A percentile compares a stretch with the other conserved stretches of the same genome.
phyloP scores from a whole-genome alignment of 2,888 invertebrate species.

The Pterobdella sp. region DNA sequence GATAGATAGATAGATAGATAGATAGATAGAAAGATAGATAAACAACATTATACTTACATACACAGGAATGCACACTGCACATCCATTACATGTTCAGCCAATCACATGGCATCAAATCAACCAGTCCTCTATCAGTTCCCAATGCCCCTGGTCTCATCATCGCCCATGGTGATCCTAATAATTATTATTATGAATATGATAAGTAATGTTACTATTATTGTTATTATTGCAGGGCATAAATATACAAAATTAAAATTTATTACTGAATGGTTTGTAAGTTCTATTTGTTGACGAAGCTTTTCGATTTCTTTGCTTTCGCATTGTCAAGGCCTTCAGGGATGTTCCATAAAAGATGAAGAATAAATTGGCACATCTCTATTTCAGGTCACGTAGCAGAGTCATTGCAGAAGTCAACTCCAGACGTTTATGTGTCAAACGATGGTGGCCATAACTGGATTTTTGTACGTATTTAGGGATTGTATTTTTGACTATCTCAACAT shows the following conservation, averaged over 20 bases:
- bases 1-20: too few relatives aligned
- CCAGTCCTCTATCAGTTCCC: conserved; percentile 43
- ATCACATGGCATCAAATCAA: conserved; percentile 41
- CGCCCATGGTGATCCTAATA: conserved; percentile 49
- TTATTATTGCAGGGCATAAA: too few relatives aligned
- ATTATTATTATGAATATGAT: too few relatives aligned
- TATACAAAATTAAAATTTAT: too few relatives aligned
- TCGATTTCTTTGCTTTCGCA: background rate
- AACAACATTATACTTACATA: background rate
- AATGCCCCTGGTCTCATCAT: conserved; percentile 47
- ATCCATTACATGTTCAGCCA: conserved; percentile 47
- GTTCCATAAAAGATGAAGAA: background rate
- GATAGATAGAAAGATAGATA: too few relatives aligned
- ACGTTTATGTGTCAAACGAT: conserved; percentile 48
- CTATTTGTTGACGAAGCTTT: background rate
- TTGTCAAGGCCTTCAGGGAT: background rate
- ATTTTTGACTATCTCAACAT: background rate
- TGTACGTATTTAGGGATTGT: conserved; percentile 28
- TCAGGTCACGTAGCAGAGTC: conserved; percentile 48
- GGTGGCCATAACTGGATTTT: conserved; percentile 49
- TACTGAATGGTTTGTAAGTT: too few relatives aligned
- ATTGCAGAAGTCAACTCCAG: conserved; percentile 46
- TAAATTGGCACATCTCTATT: background rate
- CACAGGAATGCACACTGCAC: conserved; percentile 44
- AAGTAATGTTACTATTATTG: too few relatives aligned